Evolutionary conservation across 2,888 invertebrate genomes (phyloP), one percentile per base, ranked within the genome.

Genomic region (Melipona beecheii): DNA sequence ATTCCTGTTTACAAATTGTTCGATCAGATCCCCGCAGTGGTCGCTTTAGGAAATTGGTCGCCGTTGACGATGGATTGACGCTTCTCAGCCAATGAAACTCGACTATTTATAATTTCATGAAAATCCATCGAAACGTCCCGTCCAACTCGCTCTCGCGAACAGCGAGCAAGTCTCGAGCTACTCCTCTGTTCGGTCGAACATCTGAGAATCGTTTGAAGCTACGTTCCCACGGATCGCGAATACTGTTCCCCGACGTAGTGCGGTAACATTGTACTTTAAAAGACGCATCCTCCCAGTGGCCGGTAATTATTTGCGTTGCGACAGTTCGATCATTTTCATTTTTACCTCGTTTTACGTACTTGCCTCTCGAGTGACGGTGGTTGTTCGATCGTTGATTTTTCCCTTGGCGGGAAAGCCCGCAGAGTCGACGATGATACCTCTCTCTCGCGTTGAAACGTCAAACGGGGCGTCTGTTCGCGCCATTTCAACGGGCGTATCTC

Each of bases 151-250:
- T 50, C 36, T 17, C 24, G 68, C 36, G 65, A 54, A 64, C 27
- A 17, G n/a, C n/a, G 49, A 70, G 19, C 19, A 56, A 58, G 27
- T 15, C 54, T 54, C 17, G n/a, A 62, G 17, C 19, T 21, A 50
- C 17, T 19, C 64, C n/a, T 43, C 36, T 1, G 58, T 50, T 54
- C 64, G 70, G 21, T 50, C 56, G 54, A 71, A 65, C 75, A 85
- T 84, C 84, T 82, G 82, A 86, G 82, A 85, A 85, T 71, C 82
- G 36, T 60, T 52, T 50, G 74, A 31, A n/a, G 56, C 68, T 31
- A 60, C 76, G 82, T 85, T 82, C 84, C 69, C 86, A 86, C 86
- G 86, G 77, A 74, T 81, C 78, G 72, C 66, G 74, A 31, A 78
- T 58, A 58, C 13, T 58, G 36, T 54, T 68, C 52, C 9, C 15